Base-by-base conservation (phyloP, 2,113 vertebrate genomes). In the Gobius niger region DNA sequence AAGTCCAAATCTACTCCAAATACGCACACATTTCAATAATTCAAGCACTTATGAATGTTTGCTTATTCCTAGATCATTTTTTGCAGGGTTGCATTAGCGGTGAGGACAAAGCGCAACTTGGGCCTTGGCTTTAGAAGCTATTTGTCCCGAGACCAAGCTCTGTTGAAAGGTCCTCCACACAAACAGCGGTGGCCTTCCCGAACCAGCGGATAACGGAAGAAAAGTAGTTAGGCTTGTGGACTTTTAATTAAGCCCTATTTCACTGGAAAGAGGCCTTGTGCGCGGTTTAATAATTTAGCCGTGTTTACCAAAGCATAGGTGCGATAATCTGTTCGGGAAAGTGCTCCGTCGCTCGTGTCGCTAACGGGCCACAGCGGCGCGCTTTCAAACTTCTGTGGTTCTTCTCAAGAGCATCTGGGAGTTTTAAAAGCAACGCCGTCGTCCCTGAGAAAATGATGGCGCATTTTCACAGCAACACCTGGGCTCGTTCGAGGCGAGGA, bases 401-500 rank as follows among this genome's bases (percentile, higher is more conserved):
- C 59, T 75, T 73, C 54, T 75, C 73, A 78, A 88, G 82, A 69
- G 84, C 66, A 50, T 82, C 80, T 66, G 76, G 77, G 81, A 81
- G 46, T 83, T 84, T 66, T 57, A 57, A 73, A 70, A 67, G 46
- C 64, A 82, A 75, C 56, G 18, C 73, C 59, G 68, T 59, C 75
- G 12, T 75, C 70, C 63, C 53, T 40, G 56, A 68, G 65, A 62
- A 84, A 84, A 87, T 81, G 34, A 82, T 79, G 54, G 50, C 10
- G 77, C 64, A 72, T 65, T 77, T 72, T 73, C 7, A 64, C 76
- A 86, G 85, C 84, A 86, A 84, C 84, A 83, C 84, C 83, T 82
- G 81, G 82, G 84, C 81, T 78, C 78, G 68, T 87, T 90, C 79
- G 2, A 82, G 86, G 85, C 86, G 81, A 88, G 85, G 85, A 87